A percentile compares a stretch with the other conserved stretches of the same genome.
Evolutionary conservation across 2,888 invertebrate genomes (phyloP).

Genomic region (Ormia ochracea): DNA sequence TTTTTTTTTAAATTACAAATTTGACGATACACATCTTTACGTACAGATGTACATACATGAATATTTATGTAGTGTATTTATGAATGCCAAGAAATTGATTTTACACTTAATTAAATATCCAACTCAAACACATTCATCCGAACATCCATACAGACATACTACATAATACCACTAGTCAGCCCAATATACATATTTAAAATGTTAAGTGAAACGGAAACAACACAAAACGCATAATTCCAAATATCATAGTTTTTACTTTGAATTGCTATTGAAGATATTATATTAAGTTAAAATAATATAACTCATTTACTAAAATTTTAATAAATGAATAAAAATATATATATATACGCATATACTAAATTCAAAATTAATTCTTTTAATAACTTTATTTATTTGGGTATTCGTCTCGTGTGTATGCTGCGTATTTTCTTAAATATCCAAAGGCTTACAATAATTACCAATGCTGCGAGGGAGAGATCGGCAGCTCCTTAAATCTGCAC

Average conservation of each 20-base stretch:
- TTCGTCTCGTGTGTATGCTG: too few relatives aligned
- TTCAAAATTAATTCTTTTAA: not conserved
- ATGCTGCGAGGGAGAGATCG: too few relatives aligned
- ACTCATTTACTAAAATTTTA: conserved; percentile 11
- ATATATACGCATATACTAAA: too few relatives aligned
- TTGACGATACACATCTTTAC: not conserved
- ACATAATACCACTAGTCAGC: conserved; percentile 53
- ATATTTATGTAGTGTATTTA: not conserved
- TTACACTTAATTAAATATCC: conserved; percentile 22
- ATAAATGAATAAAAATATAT: conserved; percentile 40
- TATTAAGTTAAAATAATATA: conserved; percentile 25
- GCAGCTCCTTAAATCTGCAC: too few relatives aligned
- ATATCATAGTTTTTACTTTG: conserved; percentile 59
- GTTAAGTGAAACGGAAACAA: conserved; percentile 18
- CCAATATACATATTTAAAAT: conserved; percentile 47
- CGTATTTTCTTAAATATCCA: too few relatives aligned
- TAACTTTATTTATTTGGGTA: not conserved
- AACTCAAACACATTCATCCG: too few relatives aligned
- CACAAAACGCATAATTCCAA: conserved; percentile 50
- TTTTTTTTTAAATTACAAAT: conserved; percentile 24
- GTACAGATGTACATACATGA: not conserved
- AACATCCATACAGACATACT: not conserved
- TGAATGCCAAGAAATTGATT: not conserved
- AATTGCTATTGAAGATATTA: conserved; percentile 31
- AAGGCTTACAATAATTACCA: too few relatives aligned